These are phyloP conservation scores for Drosophila carrolli DNA, from an alignment of 1,140 invertebrate species.

Conservation along the genomic window DNA sequence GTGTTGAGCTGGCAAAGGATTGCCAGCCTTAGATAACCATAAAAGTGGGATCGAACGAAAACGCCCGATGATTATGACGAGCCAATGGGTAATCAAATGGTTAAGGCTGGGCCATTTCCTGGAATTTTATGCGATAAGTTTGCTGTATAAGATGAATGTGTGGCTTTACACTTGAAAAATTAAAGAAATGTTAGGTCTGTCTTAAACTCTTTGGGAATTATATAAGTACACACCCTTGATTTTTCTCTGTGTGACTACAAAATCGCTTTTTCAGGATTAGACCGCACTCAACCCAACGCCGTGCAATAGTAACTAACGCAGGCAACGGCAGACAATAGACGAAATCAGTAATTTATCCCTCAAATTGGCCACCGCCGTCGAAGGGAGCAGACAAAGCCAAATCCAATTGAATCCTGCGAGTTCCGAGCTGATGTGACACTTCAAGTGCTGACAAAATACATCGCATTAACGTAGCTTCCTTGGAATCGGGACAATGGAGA, in stretches of 20 bases:
- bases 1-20: conserved; percentile 55
- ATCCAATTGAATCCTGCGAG: conserved; percentile 47
- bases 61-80: conserved; percentile 42
- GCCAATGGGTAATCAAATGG: conserved; percentile 41
- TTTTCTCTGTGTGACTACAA: not conserved
- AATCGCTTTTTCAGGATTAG: not conserved
- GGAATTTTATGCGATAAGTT: conserved; percentile 20
- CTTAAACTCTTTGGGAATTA: no score
- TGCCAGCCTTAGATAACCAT: conserved; percentile 7
- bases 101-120: not conserved
- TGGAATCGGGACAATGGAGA: conserved; percentile 36
- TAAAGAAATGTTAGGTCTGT: no score
- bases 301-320: conserved; percentile 26
- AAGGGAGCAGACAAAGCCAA: conserved; percentile 56
- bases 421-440: conserved; percentile 59
- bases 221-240: not conserved
- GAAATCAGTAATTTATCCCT: conserved; percentile 65
- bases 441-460: conserved; percentile 77
- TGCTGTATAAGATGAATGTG: not conserved
- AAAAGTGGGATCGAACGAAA: conserved; percentile 25
- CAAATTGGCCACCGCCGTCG: conserved; percentile 30
- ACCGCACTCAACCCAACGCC: not conserved
- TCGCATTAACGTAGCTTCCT: conserved; percentile 62
- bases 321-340: conserved; percentile 47
- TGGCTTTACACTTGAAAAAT: not conserved